phyloP scores from a whole-genome alignment of 23 tunicate species.

The Trididemnum clinides region DNA sequence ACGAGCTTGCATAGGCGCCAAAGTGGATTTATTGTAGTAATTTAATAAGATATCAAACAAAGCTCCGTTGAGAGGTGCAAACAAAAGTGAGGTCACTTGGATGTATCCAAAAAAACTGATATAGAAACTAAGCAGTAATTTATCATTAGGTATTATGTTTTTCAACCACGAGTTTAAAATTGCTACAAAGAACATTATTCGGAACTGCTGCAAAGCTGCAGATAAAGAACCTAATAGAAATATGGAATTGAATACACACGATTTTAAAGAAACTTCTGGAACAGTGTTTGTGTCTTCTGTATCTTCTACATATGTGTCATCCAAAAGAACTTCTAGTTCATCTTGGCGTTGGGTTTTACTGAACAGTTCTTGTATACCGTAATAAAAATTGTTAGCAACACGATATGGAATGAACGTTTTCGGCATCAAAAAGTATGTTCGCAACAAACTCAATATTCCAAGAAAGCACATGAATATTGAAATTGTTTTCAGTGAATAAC shows the following conservation, averaged over 20 bases:
- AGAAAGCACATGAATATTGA: background rate
- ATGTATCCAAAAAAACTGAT: background rate
- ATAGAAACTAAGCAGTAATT: background rate
- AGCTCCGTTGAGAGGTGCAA: background rate
- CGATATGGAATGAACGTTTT: background rate
- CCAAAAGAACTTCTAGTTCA: background rate
- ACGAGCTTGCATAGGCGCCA: background rate
- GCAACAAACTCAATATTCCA: background rate
- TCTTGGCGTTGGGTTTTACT: background rate
- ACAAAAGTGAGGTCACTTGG: background rate
- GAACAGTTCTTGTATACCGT: background rate
- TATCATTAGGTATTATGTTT: background rate
- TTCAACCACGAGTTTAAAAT: background rate
- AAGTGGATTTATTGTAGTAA: background rate
- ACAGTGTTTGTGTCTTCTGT: background rate
- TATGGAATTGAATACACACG: background rate
- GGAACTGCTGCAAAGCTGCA: background rate
- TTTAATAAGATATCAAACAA: background rate
- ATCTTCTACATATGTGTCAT: background rate
- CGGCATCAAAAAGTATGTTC: constrained; percentile 19
- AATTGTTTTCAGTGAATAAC: background rate
- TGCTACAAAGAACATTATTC: background rate
- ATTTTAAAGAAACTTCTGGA: background rate
- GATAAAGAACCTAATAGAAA: background rate
- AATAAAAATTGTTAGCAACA: background rate